These are phyloP conservation scores for Eucriotettix oculatus DNA, from an alignment of 2,888 invertebrate species.

Conservation along the genomic window DNA sequence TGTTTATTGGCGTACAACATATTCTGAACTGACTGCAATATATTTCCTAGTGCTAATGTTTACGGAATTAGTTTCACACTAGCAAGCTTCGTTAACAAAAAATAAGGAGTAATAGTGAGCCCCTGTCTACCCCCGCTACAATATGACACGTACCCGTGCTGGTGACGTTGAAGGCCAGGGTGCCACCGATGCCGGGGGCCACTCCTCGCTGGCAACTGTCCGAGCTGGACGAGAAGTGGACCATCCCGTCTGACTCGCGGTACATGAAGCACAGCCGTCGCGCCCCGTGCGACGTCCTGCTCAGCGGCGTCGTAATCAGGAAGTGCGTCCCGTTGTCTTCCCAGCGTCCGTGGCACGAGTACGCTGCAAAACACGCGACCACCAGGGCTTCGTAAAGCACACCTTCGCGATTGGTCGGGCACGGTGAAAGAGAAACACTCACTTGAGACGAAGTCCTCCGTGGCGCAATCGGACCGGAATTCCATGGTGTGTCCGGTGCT, in stretches of 20 bases:
- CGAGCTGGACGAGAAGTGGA: constrained; percentile 42
- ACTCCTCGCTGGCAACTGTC: constrained; percentile 44
- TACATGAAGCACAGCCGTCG: constrained; percentile 64
- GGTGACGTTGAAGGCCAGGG: constrained; percentile 52
- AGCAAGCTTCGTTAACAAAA: too few species aligned
- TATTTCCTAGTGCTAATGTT: too few species aligned
- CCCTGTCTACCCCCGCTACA: too few species aligned
- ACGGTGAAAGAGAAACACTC: not conserved
- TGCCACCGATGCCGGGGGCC: constrained; percentile 33
- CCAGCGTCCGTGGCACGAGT: constrained; percentile 82
- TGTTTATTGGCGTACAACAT: too few species aligned
- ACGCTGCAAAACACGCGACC: constrained; percentile 37
- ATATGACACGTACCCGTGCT: constrained; percentile 42
- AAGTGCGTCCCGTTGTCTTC: constrained; percentile 73
- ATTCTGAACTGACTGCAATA: too few species aligned
- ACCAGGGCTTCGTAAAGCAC: too few species aligned
- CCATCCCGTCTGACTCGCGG: constrained; percentile 34
- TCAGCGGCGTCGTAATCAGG: constrained; percentile 62
- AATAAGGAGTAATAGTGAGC: too few species aligned
- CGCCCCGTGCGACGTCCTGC: constrained; percentile 45
- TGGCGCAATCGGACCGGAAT: constrained; percentile 45
- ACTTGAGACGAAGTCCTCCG: constrained; percentile 37
- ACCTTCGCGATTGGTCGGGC: too few species aligned
- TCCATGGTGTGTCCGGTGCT: constrained; percentile 62
- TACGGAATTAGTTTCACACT: too few species aligned